These are phyloP conservation scores for Phymanthus crucifer DNA, from an alignment of 92 coral and sea anemone genomes.

Conservation along the genomic window DNA sequence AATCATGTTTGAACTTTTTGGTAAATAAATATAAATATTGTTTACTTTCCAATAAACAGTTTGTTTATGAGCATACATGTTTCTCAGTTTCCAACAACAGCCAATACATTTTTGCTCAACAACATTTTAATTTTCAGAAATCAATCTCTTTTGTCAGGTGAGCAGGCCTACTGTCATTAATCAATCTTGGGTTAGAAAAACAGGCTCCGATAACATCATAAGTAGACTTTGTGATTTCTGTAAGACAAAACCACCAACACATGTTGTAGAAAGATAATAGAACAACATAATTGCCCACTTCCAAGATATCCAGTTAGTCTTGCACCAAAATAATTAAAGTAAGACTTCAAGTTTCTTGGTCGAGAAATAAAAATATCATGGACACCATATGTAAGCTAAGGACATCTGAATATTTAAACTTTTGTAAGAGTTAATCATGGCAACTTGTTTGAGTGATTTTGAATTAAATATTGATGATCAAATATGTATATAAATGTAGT, in stretches of 20 bases:
- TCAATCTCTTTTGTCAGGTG: too few relatives aligned
- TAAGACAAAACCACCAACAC: not conserved
- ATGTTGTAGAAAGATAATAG: not conserved
- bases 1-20: not conserved
- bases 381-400: too few relatives aligned
- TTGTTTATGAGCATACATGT: not conserved
- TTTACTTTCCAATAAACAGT: not conserved
- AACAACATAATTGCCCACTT: not conserved
- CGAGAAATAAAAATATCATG: too few relatives aligned
- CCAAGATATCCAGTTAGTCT: not conserved
- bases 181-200: not conserved
- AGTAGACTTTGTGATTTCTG: constrained; percentile 2
- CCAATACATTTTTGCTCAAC: not conserved
- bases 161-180: not conserved
- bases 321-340: not conserved
- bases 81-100: not conserved
- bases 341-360: not conserved
- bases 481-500: too few relatives aligned
- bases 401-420: too few relatives aligned
- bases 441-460: too few relatives aligned
- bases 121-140: not conserved
- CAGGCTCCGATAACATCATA: constrained; percentile 2
- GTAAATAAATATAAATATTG: not conserved
- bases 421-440: too few relatives aligned
- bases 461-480: too few relatives aligned